phyloP scores from a whole-genome alignment of 2,113 vertebrate genomes.

The Nesospiza acunhae region DNA sequence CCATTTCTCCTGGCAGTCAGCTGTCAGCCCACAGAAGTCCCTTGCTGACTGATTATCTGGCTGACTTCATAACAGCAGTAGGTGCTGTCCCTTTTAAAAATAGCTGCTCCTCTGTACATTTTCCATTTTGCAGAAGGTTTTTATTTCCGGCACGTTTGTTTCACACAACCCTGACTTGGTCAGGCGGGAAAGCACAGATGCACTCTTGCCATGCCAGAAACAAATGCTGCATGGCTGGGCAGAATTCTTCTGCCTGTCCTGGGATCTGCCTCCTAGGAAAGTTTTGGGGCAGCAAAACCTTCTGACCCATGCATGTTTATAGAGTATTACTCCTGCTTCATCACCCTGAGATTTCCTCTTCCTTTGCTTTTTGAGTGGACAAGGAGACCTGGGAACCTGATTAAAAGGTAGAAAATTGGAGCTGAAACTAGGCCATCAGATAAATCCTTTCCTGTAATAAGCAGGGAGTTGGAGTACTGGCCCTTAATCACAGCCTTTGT shows the following conservation, averaged over 20 bases:
- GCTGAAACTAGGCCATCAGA: slow-evolving; percentile 48
- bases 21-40: slow-evolving; percentile 12
- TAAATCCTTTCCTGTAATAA: slow-evolving; percentile 22
- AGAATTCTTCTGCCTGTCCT: background rate
- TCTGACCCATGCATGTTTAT: background rate
- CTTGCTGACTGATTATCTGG: background rate
- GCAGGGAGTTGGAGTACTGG: background rate
- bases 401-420: slow-evolving; percentile 23
- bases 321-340: background rate
- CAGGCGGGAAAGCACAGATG: background rate
- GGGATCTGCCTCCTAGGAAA: background rate
- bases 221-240: background rate
- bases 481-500: slow-evolving; percentile 24
- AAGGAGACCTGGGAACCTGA: background rate
- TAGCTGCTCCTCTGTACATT: background rate
- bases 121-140: slow-evolving; percentile 25
- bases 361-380: background rate
- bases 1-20: slow-evolving; percentile 8
- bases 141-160: slow-evolving; percentile 46
- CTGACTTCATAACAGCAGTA: slow-evolving; percentile 7
- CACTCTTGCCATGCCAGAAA: background rate
- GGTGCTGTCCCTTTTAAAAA: slow-evolving; percentile 33
- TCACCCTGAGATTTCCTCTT: background rate
- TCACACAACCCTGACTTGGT: background rate
- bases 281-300: background rate